Conservation (phyloP, 2,797 vertebrate species). For the Sebastes kiyomatsui region DNA sequence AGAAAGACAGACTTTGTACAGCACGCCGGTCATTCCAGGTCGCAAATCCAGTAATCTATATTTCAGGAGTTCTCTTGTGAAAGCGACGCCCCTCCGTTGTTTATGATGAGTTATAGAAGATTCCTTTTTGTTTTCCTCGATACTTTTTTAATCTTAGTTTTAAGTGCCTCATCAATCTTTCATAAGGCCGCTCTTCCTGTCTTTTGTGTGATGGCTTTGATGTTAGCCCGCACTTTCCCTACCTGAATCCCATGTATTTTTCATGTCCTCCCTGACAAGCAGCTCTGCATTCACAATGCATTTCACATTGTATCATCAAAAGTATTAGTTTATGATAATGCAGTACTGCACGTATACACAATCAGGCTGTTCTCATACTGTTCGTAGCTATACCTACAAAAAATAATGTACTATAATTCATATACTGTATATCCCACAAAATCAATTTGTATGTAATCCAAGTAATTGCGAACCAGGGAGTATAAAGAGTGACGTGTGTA, state of each 20-base stretch:
- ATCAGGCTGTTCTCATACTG: too few relatives aligned
- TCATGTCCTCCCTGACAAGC: constrained; percentile 64
- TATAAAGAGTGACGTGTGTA: too few relatives aligned
- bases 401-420: too few relatives aligned
- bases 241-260: constrained; percentile 79
- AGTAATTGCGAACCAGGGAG: too few relatives aligned
- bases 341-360: background rate
- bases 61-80: constrained; percentile 76
- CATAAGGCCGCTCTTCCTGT: constrained; percentile 66
- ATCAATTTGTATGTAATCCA: too few relatives aligned
- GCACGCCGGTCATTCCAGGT: constrained; percentile 77
- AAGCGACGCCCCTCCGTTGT: constrained; percentile 61
- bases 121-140: constrained; percentile 75
- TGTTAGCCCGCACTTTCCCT: constrained; percentile 70
- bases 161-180: constrained; percentile 82
- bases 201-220: constrained; percentile 78
- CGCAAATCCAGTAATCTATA: constrained; percentile 84
- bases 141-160: constrained; percentile 79
- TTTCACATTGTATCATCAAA: constrained; percentile 14
- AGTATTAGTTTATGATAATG: constrained; percentile 25
- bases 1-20: constrained; percentile 45
- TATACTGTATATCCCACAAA: too few relatives aligned
- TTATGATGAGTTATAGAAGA: constrained; percentile 73
- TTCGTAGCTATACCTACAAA: too few relatives aligned
- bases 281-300: constrained; percentile 29